phyloP scores from a whole-genome alignment of 2,888 invertebrate genomes.

The Mythimna ferrago region DNA sequence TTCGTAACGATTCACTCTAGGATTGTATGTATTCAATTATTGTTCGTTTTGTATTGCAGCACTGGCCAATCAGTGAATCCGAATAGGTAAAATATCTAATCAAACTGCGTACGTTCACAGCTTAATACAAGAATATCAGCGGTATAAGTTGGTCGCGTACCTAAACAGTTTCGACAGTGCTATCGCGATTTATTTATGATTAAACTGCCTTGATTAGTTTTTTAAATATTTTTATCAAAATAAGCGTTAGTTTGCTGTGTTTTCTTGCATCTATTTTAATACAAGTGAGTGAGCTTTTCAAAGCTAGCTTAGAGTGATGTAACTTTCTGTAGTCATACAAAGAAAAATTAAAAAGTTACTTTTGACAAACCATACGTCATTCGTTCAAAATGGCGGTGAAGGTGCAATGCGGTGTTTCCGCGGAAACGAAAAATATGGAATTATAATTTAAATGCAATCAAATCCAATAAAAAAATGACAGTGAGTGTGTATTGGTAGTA shows the following conservation, averaged over 20 bases:
- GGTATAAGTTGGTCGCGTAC: slow-evolving; percentile 28
- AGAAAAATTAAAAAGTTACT: slow-evolving; percentile 54
- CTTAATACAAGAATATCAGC: slow-evolving; percentile 29
- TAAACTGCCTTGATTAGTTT: background rate
- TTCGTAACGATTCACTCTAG: background rate
- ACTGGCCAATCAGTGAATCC: slow-evolving; percentile 27
- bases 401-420: slow-evolving; percentile 90
- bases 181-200: slow-evolving; percentile 8
- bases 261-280: background rate
- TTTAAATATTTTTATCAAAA: background rate
- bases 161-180: slow-evolving; percentile 18
- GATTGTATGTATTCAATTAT: background rate
- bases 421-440: slow-evolving; percentile 84
- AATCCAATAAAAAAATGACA: slow-evolving; percentile 82
- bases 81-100: slow-evolving; percentile 28
- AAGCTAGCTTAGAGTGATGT: slow-evolving; percentile 41
- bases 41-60: slow-evolving; percentile 16
- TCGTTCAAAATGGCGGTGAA: slow-evolving; percentile 82
- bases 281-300: slow-evolving; percentile 18
- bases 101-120: slow-evolving; percentile 28
- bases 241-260: background rate
- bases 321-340: slow-evolving; percentile 46
- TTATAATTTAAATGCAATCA: slow-evolving; percentile 83
- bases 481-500: slow-evolving; percentile 80
- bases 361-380: slow-evolving; percentile 69